Evolutionary conservation across 1,140 invertebrate species (phyloP), one percentile per base, ranked within the genome.

Genomic region (Pristionchus pacificus): DNA sequence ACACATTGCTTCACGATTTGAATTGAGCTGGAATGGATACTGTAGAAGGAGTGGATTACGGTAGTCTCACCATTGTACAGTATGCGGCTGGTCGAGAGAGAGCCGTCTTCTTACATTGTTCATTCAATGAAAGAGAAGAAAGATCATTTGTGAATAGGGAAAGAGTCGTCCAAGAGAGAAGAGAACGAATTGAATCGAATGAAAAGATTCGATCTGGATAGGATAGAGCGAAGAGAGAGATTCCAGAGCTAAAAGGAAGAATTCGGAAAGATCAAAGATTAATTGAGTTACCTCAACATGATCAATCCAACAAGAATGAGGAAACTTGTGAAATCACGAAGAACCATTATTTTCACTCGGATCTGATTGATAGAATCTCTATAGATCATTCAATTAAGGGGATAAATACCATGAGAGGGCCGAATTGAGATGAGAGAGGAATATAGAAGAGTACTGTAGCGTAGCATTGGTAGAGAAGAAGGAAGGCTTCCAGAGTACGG

Each of bases 91-190:
- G 38, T 49, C 38, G 6, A 49, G 6, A 10, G 6, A 49, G 38
- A 19, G 38, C 38, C 6, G 6, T 49, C 38, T 49, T 49, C 38
- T 49, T 49, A 49, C 38, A 49, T 10, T 19, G 6, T 10, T 49
- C 38, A 49, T 31, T 27, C 76, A 80, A 30, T 65, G 65, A 27
- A 32, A 29, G 27, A 65, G 2, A 30, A 58, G 70, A 77, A 2
- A 82, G 68, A 72, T 82, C 80, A 24, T 81, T 83, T 2, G 79
- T 83, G 57, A 83, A 81, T 1, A 82, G 66, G 29, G 74, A 74
- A 24, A 77, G 60, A 67, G 72, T 74, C 10, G 78, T 72, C 81
- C 81, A 82, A 31, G 71, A 67, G 31, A 83, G 28, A 57, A 75
- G 57, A 15, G 74, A 68, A 19, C 55, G 38, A 1, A 77, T n/a